phyloP scores from a whole-genome alignment of 2,888 invertebrate genomes.

The Lepidochrysops patricia region DNA sequence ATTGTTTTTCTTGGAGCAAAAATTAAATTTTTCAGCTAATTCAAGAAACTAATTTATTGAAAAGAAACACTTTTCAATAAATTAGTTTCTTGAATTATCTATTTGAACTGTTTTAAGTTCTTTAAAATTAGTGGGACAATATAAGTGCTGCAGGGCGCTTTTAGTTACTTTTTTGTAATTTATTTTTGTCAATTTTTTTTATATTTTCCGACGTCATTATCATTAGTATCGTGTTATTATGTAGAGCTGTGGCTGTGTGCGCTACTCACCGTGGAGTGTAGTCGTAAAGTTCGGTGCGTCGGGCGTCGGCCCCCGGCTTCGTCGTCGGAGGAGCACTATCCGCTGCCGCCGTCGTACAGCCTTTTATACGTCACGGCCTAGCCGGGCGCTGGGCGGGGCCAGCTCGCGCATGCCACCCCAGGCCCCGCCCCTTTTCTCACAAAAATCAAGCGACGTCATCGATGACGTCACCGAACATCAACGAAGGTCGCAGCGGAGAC shows the following conservation, averaged over 20 bases:
- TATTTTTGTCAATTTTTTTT: background rate
- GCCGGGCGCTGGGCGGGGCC: slow-evolving; percentile 49
- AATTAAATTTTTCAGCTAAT: no score
- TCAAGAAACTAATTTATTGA: no score
- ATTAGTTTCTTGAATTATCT: no score
- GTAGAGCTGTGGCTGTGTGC: background rate
- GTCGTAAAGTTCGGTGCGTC: slow-evolving; percentile 49
- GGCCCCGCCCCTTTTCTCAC: slow-evolving; percentile 54
- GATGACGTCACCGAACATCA: slow-evolving; percentile 36
- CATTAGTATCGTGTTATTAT: no score
- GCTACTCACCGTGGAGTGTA: slow-evolving; percentile 52
- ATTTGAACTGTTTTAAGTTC: no score
- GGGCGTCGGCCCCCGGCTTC: slow-evolving; percentile 32
- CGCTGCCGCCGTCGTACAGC: slow-evolving; percentile 24
- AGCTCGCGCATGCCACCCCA: slow-evolving; percentile 34
- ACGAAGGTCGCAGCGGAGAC: slow-evolving; percentile 12
- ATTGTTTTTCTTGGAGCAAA: background rate
- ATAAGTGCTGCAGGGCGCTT: no score
- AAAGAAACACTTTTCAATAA: no score
- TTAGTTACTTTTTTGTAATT: background rate
- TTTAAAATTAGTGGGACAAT: no score
- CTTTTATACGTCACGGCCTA: slow-evolving; percentile 47
- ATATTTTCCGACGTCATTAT: background rate
- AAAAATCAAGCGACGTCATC: slow-evolving; percentile 33
- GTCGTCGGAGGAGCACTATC: slow-evolving; percentile 30